These are phyloP conservation scores for Lycocerus yunnanus DNA, from an alignment of 2,888 invertebrate genomes.

Conservation along the genomic window DNA sequence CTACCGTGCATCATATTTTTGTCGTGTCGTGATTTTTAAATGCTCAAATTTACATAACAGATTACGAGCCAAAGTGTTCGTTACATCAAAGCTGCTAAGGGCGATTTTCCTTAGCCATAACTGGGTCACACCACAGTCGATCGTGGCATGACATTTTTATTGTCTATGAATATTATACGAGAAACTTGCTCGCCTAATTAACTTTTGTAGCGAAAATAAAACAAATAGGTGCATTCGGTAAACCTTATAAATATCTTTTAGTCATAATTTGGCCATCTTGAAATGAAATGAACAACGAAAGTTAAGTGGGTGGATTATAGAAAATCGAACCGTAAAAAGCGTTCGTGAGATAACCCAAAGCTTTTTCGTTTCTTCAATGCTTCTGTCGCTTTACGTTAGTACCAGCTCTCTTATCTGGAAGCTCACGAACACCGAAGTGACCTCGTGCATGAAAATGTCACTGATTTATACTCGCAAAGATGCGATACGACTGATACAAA, in stretches of 20 bases:
- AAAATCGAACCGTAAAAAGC: conserved; percentile 16
- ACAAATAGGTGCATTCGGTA: no score
- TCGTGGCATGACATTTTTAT: conserved; percentile 36
- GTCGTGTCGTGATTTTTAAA: conserved; percentile 43
- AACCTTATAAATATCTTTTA: no score
- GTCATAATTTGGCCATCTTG: not conserved
- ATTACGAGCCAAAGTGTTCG: conserved; percentile 32
- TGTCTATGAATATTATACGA: conserved; percentile 36
- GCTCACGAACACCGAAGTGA: conserved; percentile 45
- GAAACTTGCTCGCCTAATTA: conserved; percentile 30
- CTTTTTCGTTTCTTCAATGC: conserved; percentile 37
- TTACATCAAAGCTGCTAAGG: conserved; percentile 23
- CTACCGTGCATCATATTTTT: conserved; percentile 43
- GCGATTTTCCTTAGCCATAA: conserved; percentile 21
- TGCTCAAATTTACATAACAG: conserved; percentile 40
- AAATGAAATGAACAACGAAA: conserved; percentile 13
- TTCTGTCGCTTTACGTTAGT: conserved; percentile 48
- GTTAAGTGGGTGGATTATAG: not conserved
- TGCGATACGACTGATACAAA: conserved; percentile 22
- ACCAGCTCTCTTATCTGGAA: conserved; percentile 43
- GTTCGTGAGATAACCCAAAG: conserved; percentile 44
- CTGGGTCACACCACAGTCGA: conserved; percentile 30
- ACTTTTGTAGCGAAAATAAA: conserved; percentile 25
- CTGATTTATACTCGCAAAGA: conserved; percentile 40
- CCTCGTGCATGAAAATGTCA: conserved; percentile 48